Percentiles rank a stretch among this genome's conserved stretches.
Conservation (phyloP, 2,888 invertebrate species). For the Monopis laevigella region DNA sequence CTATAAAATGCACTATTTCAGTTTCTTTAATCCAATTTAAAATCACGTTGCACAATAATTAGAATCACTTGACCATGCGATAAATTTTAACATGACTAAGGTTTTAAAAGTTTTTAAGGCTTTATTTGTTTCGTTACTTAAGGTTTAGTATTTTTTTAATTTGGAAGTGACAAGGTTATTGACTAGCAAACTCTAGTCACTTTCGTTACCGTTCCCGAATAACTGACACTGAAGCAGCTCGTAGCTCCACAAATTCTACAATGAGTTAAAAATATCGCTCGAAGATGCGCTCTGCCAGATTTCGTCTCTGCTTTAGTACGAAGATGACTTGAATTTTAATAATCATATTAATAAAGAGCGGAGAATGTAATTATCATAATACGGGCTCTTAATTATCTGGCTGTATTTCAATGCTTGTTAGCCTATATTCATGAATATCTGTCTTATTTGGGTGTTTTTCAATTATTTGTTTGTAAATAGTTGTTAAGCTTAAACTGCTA, state of each 20-base stretch:
- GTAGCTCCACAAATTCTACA: conserved; percentile 55
- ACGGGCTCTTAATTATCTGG: too few relatives aligned
- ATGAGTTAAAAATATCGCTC: conserved; percentile 67
- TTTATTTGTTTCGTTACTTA: background rate
- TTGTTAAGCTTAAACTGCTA: too few relatives aligned
- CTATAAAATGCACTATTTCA: conserved; percentile 36
- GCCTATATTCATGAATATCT: too few relatives aligned
- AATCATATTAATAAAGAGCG: too few relatives aligned
- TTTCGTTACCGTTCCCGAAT: conserved; percentile 46
- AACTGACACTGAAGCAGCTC: conserved; percentile 52
- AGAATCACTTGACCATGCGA: background rate
- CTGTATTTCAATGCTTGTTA: background rate
- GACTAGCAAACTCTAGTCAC: conserved; percentile 25
- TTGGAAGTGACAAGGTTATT: background rate
- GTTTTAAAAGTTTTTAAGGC: background rate
- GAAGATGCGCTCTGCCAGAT: conserved; percentile 64
- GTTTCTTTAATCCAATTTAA: conserved; percentile 1
- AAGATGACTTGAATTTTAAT: conserved; percentile 57
- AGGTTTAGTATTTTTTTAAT: background rate
- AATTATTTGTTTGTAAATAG: too few relatives aligned
- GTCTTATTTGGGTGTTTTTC: too few relatives aligned
- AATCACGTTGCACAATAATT: conserved; percentile 8
- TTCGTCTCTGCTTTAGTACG: conserved; percentile 41
- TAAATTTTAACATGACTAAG: background rate
- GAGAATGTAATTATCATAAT: too few relatives aligned